phyloP scores from a whole-genome alignment of 2,888 invertebrate genomes.

The Nomada lathburiana region DNA sequence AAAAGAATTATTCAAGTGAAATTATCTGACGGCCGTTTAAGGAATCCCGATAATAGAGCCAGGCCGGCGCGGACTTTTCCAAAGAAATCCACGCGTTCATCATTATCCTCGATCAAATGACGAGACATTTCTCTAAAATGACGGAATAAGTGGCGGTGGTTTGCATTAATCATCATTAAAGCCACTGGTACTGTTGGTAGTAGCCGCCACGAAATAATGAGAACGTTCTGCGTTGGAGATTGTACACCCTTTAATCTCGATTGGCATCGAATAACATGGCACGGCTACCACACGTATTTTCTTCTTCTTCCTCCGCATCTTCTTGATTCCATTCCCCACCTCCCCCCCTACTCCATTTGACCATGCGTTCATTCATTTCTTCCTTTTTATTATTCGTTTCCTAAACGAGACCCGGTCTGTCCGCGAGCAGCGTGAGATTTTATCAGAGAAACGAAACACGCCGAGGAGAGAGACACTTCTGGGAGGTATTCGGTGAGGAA shows the following conservation, averaged over 20 bases:
- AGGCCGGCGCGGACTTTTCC: constrained; percentile 15
- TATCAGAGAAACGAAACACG: constrained; percentile 11
- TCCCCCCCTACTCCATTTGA: no score
- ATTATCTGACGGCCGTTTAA: background rate
- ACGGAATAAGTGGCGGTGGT: constrained; percentile 40
- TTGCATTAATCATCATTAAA: constrained; percentile 68
- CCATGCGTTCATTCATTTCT: background rate
- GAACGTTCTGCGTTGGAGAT: constrained; percentile 61
- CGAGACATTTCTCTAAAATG: constrained; percentile 57
- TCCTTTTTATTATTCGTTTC: constrained; percentile 2
- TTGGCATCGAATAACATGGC: constrained; percentile 66
- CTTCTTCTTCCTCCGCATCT: background rate
- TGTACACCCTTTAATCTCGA: constrained; percentile 62
- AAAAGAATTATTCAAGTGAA: background rate
- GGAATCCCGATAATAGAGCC: constrained; percentile 31
- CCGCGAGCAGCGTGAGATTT: constrained; percentile 3
- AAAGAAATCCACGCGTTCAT: constrained; percentile 28
- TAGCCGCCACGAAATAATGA: constrained; percentile 64
- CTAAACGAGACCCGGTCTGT: constrained; percentile 2
- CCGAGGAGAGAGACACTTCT: constrained; percentile 2
- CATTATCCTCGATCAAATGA: constrained; percentile 45
- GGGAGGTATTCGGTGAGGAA: constrained; percentile 15
- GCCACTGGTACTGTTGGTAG: constrained; percentile 31
- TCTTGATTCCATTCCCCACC: background rate
- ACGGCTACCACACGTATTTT: constrained; percentile 52